Conservation (phyloP, 2,888 invertebrate species). For the Protophormia terraenovae region DNA sequence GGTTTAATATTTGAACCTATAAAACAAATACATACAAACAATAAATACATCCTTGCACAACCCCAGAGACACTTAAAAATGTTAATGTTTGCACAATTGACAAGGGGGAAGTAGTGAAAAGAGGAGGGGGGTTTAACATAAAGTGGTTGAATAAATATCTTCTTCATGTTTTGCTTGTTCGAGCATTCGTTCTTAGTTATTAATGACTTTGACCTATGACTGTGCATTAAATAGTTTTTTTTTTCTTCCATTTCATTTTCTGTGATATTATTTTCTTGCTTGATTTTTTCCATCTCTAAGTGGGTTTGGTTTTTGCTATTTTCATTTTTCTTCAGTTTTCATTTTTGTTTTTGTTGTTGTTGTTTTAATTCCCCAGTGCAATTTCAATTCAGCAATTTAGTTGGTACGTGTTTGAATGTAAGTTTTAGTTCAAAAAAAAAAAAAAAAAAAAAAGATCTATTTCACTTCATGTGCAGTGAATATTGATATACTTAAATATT, state of each 20-base stretch:
- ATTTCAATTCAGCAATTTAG: constrained; percentile 36
- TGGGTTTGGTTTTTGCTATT: neutral
- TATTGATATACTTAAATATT: constrained; percentile 43
- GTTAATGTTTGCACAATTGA: neutral
- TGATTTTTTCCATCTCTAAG: constrained; percentile 25
- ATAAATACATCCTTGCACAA: neutral
- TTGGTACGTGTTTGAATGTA: constrained; percentile 31
- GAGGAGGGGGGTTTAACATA: neutral
- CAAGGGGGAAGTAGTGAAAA: neutral
- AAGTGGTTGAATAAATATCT: constrained; percentile 1
- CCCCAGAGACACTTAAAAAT: neutral
- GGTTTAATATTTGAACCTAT: neutral
- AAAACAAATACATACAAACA: neutral
- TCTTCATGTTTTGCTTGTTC: neutral
- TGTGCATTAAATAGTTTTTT: constrained; percentile 67
- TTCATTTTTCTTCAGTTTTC: neutral
- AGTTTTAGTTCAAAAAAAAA: neutral
- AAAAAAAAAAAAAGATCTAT: constrained; percentile 9
- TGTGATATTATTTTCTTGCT: constrained; percentile 13
- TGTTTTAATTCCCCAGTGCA: constrained; percentile 36
- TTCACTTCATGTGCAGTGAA: constrained; percentile 39
- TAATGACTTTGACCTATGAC: constrained; percentile 72
- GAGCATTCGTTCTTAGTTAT: constrained; percentile 55
- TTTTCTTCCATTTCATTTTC: neutral
- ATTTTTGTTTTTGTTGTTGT: neutral